Conservation (phyloP, 2,113 vertebrate genomes). For the Mustelus asterias region DNA sequence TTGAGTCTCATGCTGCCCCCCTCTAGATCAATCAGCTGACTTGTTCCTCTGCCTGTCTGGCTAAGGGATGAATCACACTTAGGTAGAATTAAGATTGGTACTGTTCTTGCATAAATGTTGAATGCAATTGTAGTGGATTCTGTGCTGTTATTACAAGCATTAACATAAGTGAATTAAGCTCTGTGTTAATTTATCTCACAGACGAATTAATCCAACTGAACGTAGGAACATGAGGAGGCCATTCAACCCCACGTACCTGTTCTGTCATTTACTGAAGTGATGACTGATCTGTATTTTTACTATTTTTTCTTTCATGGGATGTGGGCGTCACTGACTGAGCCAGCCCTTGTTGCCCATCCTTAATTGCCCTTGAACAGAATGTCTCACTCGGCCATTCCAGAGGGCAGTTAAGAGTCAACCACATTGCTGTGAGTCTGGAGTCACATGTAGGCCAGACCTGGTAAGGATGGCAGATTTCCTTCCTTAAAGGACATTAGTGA, state of each 20-base stretch:
- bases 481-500: too few relatives aligned
- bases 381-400: too few relatives aligned
- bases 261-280: not conserved
- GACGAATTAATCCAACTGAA: not conserved
- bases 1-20: not conserved
- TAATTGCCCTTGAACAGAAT: too few relatives aligned
- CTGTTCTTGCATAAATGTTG: not conserved
- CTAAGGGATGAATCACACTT: not conserved
- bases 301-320: too few relatives aligned
- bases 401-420: too few relatives aligned
- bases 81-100: not conserved
- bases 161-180: not conserved
- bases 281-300: not conserved
- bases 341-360: too few relatives aligned
- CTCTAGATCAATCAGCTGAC: not conserved
- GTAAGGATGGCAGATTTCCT: too few relatives aligned
- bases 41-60: not conserved
- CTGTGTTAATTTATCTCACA: not conserved
- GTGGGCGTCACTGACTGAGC: too few relatives aligned
- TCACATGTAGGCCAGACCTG: too few relatives aligned
- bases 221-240: not conserved
- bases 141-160: not conserved
- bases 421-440: too few relatives aligned
- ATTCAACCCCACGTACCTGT: not conserved
- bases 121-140: not conserved